Evolutionary conservation across 2,113 vertebrate genomes (phyloP), one percentile per base, ranked within the genome.

Genomic region (Perccottus glenii): DNA sequence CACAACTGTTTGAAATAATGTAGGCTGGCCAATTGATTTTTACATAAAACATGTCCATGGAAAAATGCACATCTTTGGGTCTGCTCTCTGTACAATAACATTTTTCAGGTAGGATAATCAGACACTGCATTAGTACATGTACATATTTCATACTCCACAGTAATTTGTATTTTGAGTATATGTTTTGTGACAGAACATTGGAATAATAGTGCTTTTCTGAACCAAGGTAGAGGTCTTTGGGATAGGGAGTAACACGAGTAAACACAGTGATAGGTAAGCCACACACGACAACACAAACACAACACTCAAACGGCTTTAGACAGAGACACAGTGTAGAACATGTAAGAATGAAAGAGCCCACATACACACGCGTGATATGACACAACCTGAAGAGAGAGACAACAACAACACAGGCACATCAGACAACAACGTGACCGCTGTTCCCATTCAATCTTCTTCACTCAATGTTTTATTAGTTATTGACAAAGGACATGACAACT

Each of bases 291-390:
- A 77, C 75, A 83, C 86, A 52, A 85, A 83, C 80, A 89, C 84
- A 42, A 82, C 83, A 89, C 82, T 86, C 81, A 84, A 84, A 90
- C 81, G 77, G 79, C 85, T 76, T 71, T 76, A 67, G 78, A 91
- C 84, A 90, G 74, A 75, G 85, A 87, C 85, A 90, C 83, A 85
- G 84, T 90, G 84, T 90, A 82, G 75, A 88, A 92, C 81, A 83
- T 40, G 80, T 85, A 92, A 87, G 91, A 92, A 92, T 92, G 90
- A 92, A 92, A 84, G 91, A 92, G 91, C 90, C 90, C 90, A 93
- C 92, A 92, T 93, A 93, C 92, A 93, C 90, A 93, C 92, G 89
- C 92, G 92, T 91, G 92, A 92, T 92, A 93, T 91, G 90, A 93
- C 91, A 93, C 91, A 93, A 93, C 92, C 92, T 93, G 91, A 92